These are phyloP conservation scores for Smittia aterrima DNA, from an alignment of 2,888 invertebrate genomes.

Conservation along the genomic window DNA sequence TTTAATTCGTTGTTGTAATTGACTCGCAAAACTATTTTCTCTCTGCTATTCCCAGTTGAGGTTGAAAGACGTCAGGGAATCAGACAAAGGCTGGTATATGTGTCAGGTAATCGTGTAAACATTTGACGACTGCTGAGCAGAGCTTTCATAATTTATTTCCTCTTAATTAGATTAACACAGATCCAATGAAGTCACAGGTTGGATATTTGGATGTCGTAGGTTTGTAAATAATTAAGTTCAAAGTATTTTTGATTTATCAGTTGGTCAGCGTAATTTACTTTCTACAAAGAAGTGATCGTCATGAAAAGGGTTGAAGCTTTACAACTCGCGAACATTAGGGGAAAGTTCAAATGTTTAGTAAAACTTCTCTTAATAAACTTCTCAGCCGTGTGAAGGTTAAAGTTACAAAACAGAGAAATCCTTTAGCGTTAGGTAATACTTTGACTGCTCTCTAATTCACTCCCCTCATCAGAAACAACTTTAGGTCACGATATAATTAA, in stretches of 20 bases:
- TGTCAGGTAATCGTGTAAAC: too few species aligned
- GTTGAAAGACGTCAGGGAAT: constrained; percentile 77
- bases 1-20: constrained; percentile 40
- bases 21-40: too few species aligned
- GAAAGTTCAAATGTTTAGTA: too few species aligned
- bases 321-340: not conserved
- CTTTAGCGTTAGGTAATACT: not conserved
- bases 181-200: constrained; percentile 88
- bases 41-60: constrained; percentile 53
- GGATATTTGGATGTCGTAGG: constrained; percentile 85
- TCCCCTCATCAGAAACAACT: constrained; percentile 30
- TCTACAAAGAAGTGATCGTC: too few species aligned
- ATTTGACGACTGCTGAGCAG: too few species aligned
- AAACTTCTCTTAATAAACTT: too few species aligned
- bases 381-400: too few species aligned
- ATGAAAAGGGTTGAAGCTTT: not conserved
- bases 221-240: constrained; percentile 48
- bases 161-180: constrained; percentile 85
- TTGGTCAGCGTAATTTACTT: too few species aligned
- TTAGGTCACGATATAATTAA: constrained; percentile 40
- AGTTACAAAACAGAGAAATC: too few species aligned
- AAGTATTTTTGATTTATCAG: too few species aligned
- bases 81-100: constrained; percentile 83
- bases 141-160: too few species aligned
- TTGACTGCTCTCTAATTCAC: not conserved